phyloP scores from a whole-genome alignment of 2,797 vertebrate genomes.

The Propithecus deckenii region DNA sequence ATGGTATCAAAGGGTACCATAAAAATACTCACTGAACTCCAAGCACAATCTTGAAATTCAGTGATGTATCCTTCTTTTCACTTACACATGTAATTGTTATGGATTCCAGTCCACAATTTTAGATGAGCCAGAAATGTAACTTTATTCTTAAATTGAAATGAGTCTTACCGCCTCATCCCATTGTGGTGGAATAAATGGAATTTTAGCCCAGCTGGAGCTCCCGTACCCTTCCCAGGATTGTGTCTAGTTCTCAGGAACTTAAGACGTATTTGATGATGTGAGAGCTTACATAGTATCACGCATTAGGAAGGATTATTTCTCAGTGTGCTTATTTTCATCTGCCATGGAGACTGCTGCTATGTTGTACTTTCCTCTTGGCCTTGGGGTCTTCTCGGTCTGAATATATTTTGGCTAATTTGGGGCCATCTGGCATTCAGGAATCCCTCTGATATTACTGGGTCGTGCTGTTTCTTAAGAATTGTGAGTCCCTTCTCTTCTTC shows the following conservation, averaged over 20 bases:
- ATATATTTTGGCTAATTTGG: slow-evolving; percentile 32
- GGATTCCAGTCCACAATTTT: neutral
- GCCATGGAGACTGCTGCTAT: neutral
- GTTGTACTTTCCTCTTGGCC: neutral
- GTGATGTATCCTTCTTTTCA: neutral
- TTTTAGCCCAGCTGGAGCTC: neutral
- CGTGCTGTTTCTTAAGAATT: neutral
- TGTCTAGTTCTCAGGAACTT: neutral
- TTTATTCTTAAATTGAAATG: slow-evolving; percentile 16
- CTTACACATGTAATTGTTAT: neutral
- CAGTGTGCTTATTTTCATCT: slow-evolving; percentile 5
- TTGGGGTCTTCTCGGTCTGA: neutral
- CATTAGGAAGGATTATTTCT: neutral
- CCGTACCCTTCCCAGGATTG: neutral
- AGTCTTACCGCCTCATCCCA: neutral
- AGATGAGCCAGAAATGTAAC: neutral
- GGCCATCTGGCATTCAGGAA: neutral
- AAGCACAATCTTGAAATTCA: neutral
- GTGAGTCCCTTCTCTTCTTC: neutral
- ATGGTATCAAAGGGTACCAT: neutral
- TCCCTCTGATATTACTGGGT: neutral
- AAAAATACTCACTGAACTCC: neutral
- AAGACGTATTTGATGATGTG: neutral
- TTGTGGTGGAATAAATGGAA: neutral
- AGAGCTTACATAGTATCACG: neutral